phyloP scores from a whole-genome alignment of 2,888 invertebrate genomes.

The Mesorhabditis belari region DNA sequence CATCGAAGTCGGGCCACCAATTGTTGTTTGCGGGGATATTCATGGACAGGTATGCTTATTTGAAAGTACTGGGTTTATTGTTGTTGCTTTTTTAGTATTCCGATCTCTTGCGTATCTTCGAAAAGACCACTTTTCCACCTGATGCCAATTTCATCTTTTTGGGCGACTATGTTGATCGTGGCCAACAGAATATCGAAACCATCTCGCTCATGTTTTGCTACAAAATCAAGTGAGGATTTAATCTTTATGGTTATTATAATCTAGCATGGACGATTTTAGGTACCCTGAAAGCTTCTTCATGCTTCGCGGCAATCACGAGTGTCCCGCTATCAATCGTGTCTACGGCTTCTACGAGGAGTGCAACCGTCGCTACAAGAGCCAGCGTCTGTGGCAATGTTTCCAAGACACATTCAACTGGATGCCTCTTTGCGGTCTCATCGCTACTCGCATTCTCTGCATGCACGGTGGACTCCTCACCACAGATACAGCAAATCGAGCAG shows the following conservation, averaged over 20 bases:
- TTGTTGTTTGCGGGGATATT: constrained; percentile 46
- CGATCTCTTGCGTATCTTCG: constrained; percentile 42
- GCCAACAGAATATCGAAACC: constrained; percentile 46
- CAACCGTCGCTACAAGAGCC: constrained; percentile 36
- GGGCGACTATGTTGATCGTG: constrained; percentile 46
- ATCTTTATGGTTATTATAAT: too few relatives aligned
- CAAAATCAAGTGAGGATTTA: constrained; percentile 25
- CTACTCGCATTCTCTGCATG: constrained; percentile 40
- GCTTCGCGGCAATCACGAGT: constrained; percentile 46
- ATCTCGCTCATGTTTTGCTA: constrained; percentile 45
- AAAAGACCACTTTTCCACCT: constrained; percentile 46
- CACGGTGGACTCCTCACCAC: constrained; percentile 47
- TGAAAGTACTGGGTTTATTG: too few relatives aligned
- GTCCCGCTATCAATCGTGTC: constrained; percentile 44
- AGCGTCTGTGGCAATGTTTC: constrained; percentile 34
- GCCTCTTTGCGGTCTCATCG: constrained; percentile 43
- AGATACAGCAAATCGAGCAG: constrained; percentile 35
- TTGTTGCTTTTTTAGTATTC: too few relatives aligned
- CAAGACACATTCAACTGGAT: constrained; percentile 48
- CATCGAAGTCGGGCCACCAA: constrained; percentile 40
- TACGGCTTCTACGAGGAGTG: constrained; percentile 47
- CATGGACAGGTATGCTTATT: too few relatives aligned
- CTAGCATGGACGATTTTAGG: constrained; percentile 9
- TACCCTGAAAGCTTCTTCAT: constrained; percentile 46
- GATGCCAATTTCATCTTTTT: constrained; percentile 43